Evolutionary conservation across 1,140 invertebrate species (phyloP).

Genomic region (Rhagoletis pomonella): DNA sequence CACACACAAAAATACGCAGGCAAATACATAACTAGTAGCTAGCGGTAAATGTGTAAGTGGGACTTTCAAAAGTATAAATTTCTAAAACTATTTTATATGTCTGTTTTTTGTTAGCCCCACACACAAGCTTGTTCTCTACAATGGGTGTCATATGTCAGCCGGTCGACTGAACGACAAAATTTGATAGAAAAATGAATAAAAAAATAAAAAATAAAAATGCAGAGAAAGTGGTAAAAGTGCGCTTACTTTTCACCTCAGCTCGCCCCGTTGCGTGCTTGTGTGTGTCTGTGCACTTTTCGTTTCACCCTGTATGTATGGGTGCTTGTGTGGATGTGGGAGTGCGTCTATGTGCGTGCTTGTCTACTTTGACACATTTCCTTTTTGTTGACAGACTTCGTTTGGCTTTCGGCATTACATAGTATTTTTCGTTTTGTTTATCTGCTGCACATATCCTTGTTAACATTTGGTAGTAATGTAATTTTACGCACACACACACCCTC

Average conservation of each 20-base stretch:
- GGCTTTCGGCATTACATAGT: constrained; percentile 1
- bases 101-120: not conserved
- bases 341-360: constrained; percentile 9
- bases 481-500: not conserved
- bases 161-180: not conserved
- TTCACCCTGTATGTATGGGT: not conserved
- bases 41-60: not conserved
- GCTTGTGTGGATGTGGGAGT: constrained; percentile 10
- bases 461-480: constrained; percentile 27
- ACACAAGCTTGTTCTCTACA: not conserved
- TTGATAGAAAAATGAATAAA: not conserved
- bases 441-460: constrained; percentile 26
- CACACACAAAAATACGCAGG: not conserved
- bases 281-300: not conserved
- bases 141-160: not conserved
- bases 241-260: not conserved
- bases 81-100: constrained; percentile 11
- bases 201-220: too few species aligned
- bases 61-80: constrained; percentile 41
- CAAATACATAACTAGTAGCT: not conserved
- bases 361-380: constrained; percentile 35
- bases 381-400: constrained; percentile 45
- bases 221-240: constrained; percentile 41
- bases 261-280: too few species aligned
- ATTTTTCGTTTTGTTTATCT: not conserved